Percentiles rank a stretch among this genome's conserved stretches.
Evolutionary conservation across 2,797 vertebrate genomes (phyloP).

Genomic region (Typhlichthys subterraneus): DNA sequence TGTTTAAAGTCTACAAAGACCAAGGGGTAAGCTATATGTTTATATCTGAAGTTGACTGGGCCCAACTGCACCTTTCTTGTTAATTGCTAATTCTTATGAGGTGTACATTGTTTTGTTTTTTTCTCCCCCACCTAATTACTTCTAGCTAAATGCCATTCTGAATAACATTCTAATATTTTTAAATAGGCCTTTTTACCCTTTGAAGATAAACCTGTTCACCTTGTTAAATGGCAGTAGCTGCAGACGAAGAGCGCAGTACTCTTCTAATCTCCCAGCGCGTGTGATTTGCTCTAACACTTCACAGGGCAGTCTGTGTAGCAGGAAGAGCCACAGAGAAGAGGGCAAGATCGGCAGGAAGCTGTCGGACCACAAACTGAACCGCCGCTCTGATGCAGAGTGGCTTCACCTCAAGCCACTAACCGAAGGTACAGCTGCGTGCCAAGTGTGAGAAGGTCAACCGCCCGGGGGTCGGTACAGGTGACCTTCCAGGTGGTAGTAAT

Average conservation of each 20-base stretch:
- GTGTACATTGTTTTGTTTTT: no score
- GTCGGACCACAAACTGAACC: conserved; percentile 93
- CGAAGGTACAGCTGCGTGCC: conserved; percentile 62
- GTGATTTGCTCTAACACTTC: conserved; percentile 8
- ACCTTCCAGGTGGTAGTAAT: neutral
- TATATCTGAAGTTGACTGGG: neutral
- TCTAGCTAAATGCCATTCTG: no score
- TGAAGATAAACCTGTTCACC: no score
- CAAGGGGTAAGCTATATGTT: conserved; percentile 77
- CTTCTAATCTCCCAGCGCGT: neutral
- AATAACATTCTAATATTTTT: no score
- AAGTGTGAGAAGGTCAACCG: neutral
- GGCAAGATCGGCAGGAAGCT: conserved; percentile 89
- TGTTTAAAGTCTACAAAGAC: conserved; percentile 94
- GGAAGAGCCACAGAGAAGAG: conserved; percentile 78
- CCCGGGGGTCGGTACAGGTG: neutral
- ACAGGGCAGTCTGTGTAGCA: conserved; percentile 75
- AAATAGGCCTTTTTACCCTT: no score
- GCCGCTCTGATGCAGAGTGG: conserved; percentile 92
- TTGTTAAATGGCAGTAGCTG: no score
- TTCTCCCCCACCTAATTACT: no score
- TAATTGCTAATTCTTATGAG: no score
- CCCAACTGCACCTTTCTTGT: neutral
- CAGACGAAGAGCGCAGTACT: no score
- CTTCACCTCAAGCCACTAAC: conserved; percentile 90